Evolutionary conservation across 92 coral and sea anemone species (phyloP), one percentile per base, ranked within the genome.

Genomic region (Phymanthus crucifer): DNA sequence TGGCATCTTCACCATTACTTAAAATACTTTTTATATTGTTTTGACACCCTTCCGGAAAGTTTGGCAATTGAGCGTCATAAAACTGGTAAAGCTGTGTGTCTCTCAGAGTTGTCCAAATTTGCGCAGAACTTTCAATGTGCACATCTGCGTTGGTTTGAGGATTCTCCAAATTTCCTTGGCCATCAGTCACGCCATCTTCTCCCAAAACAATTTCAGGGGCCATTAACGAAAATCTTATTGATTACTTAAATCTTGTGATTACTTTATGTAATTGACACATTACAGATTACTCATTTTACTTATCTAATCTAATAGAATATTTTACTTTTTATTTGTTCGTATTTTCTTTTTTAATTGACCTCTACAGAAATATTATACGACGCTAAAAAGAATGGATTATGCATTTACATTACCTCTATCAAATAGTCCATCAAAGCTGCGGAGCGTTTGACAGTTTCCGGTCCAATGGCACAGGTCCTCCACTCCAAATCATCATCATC

Each of bases 191-290:
- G 23, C 31, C 68, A 35, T 75, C 79, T 26, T 46, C 36, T 34
- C 52, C 79, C 23, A 45, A 75, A 18, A 32, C 48, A 26, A 75
- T 33, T 54, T 75, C 79, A 10, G 79, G 79, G 21, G 66, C 66
- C 79, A 75, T 75, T 52, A 75, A 43, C 26, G 79, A 67, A 52
- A 75, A 75, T 45, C 79, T 61, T 4, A 75, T 68, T n/a, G n/a
- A n/a, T n/a, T n/a, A n/a, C 79, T 75, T 14, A 4, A 70, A 58
- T 6, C 23, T 4, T 18, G 67, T 17, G 6, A 19, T 18, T 18
- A 58, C 67, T 18, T 58, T 58, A 18, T 58, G 6, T 18, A 4
- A 6, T 18, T 8, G 67, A 26, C 23, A 18, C 8, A 58, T 19
- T 58, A 58, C 67, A 58, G 31, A 23, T 7, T 7, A 19, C 67